Evolutionary conservation across 1,140 invertebrate genomes (phyloP).

Genomic region (Neocloeon triangulifer): DNA sequence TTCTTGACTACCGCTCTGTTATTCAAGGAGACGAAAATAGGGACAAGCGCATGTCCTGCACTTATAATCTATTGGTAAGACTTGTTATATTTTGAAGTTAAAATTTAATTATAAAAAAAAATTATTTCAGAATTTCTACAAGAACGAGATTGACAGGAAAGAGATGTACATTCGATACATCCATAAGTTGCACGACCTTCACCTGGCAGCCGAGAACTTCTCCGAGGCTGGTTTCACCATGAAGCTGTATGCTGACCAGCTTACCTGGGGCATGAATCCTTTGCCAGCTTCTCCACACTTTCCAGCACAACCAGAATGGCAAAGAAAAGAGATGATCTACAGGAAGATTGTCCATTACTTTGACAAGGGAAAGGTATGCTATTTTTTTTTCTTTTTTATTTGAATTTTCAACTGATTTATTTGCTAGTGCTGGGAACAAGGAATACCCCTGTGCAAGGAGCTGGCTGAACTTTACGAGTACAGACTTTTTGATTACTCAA

Average conservation of each 20-base stretch:
- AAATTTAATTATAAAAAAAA: conserved; percentile 7
- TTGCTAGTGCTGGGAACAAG: conserved; percentile 77
- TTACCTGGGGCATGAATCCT: conserved; percentile 40
- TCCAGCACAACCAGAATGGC: conserved; percentile 56
- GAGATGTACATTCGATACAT: conserved; percentile 95
- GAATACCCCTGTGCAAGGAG: conserved; percentile 81
- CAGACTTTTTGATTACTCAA: conserved; percentile 72
- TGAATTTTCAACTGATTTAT: not conserved
- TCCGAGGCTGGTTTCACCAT: conserved; percentile 92
- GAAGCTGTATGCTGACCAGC: conserved; percentile 74
- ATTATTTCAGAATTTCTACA: conserved; percentile 74
- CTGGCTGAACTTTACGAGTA: conserved; percentile 72
- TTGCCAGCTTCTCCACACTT: conserved; percentile 17
- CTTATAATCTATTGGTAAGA: conserved; percentile 74
- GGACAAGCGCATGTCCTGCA: conserved; percentile 90
- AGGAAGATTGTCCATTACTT: conserved; percentile 83
- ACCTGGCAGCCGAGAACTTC: conserved; percentile 81
- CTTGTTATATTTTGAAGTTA: conserved; percentile 3
- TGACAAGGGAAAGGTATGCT: conserved; percentile 67
- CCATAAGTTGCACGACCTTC: conserved; percentile 86
- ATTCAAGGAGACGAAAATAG: conserved; percentile 80
- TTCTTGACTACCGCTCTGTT: conserved; percentile 80
- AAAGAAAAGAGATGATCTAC: conserved; percentile 83
- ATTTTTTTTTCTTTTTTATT: not conserved
- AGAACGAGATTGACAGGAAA: conserved; percentile 83